Percentiles rank a stretch among this genome's conserved stretches.
Conservation (phyloP, 2,797 vertebrate genomes). For the Babyrousa celebensis region DNA sequence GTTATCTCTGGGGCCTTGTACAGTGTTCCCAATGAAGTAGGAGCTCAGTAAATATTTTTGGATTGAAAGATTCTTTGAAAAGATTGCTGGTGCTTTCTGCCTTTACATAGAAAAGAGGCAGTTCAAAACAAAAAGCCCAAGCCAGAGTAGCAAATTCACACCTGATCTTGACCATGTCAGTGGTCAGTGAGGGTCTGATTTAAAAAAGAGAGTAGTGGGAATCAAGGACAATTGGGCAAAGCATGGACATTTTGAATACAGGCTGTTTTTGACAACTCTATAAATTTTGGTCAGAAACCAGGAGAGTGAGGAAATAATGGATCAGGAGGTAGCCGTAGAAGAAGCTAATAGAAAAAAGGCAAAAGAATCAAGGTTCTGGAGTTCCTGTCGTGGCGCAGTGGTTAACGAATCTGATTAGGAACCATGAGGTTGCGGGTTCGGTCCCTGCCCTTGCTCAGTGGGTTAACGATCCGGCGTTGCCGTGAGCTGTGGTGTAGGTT, state of each 20-base stretch:
- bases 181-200: background rate
- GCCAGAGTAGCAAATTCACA: background rate
- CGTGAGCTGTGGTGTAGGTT: too few relatives aligned
- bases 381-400: too few relatives aligned
- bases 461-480: too few relatives aligned
- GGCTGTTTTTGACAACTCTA: background rate
- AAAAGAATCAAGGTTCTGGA: background rate
- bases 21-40: conserved; percentile 1
- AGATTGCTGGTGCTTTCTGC: background rate
- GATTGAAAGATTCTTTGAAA: conserved; percentile 25
- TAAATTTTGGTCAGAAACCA: conserved; percentile 23
- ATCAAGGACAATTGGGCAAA: background rate
- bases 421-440: too few relatives aligned
- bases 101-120: background rate
- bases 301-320: background rate
- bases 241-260: background rate
- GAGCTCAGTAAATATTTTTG: background rate
- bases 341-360: background rate
- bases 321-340: background rate
- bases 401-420: too few relatives aligned
- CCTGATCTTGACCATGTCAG: background rate
- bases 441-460: too few relatives aligned
- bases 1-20: background rate
- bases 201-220: background rate
- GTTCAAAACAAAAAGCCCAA: background rate